Percentiles rank a stretch among this genome's conserved stretches.
These are phyloP conservation scores for Atta colombica DNA, from an alignment of 1,140 invertebrate species.

Conservation along the genomic window DNA sequence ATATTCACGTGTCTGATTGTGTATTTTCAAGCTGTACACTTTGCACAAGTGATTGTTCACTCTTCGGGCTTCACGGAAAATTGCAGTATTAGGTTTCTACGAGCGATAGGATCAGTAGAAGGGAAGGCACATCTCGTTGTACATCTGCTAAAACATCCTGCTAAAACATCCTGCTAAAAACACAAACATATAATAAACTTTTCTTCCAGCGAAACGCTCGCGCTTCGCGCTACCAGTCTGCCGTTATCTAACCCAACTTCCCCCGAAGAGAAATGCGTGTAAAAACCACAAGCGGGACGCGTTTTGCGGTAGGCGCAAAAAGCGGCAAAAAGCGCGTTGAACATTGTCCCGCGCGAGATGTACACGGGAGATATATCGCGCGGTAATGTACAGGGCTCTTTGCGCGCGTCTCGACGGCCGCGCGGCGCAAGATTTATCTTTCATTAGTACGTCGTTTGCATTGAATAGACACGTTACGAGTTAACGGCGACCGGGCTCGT, in stretches of 20 bases:
- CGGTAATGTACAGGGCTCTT: conserved; percentile 50
- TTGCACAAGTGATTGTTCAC: background rate
- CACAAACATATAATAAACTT: conserved; percentile 31
- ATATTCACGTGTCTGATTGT: conserved; percentile 16
- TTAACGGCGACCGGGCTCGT: conserved; percentile 73
- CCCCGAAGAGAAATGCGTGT: background rate
- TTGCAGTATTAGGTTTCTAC: too few species aligned
- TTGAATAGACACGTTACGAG: conserved; percentile 80
- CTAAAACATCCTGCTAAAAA: background rate
- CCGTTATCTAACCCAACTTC: conserved; percentile 33
- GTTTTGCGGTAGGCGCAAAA: background rate
- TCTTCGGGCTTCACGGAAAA: background rate
- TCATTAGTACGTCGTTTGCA: conserved; percentile 80
- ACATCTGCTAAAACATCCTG: conserved; percentile 15
- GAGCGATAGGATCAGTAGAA: background rate
- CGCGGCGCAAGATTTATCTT: conserved; percentile 79
- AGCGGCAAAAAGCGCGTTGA: conserved; percentile 13
- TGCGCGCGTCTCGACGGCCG: conserved; percentile 58
- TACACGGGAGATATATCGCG: conserved; percentile 21
- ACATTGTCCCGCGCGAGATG: conserved; percentile 45
- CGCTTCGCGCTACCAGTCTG: background rate
- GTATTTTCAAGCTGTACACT: conserved; percentile 5
- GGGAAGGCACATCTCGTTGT: background rate
- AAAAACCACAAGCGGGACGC: background rate
- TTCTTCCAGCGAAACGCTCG: conserved; percentile 11